A percentile compares a stretch with the other conserved stretches of the same genome.
phyloP scores from a whole-genome alignment of 2,113 vertebrate species.

The Motacilla alba region DNA sequence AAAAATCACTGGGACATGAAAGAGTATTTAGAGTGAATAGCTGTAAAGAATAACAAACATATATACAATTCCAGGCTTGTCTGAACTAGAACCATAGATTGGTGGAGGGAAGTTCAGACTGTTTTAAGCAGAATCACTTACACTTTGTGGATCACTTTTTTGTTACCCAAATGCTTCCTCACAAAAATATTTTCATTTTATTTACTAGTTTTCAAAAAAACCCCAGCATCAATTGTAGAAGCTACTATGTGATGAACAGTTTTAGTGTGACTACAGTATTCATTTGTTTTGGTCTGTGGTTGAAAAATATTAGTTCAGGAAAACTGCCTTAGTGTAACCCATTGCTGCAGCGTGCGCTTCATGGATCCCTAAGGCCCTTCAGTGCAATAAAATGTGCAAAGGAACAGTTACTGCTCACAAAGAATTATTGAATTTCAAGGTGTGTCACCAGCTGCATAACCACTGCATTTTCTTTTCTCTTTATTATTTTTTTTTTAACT shows the following conservation, averaged over 20 bases:
- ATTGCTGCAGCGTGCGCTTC: background rate
- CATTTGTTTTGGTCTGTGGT: background rate
- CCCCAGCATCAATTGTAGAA: accelerated
- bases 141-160: background rate
- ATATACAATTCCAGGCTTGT: background rate
- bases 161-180: background rate
- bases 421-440: background rate
- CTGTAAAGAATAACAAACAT: background rate
- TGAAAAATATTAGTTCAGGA: background rate
- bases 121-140: background rate
- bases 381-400: background rate
- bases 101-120: background rate
- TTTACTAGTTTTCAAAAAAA: background rate
- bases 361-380: background rate
- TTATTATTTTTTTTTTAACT: background rate
- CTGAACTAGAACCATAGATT: background rate
- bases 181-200: background rate
- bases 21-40: background rate
- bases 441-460: background rate
- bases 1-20: background rate
- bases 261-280: background rate
- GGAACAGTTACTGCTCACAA: background rate
- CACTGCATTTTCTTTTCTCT: background rate
- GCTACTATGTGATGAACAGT: background rate
- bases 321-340: background rate